Evolutionary conservation across 2,113 vertebrate species (phyloP).

Genomic region (Lampris megalopsis): DNA sequence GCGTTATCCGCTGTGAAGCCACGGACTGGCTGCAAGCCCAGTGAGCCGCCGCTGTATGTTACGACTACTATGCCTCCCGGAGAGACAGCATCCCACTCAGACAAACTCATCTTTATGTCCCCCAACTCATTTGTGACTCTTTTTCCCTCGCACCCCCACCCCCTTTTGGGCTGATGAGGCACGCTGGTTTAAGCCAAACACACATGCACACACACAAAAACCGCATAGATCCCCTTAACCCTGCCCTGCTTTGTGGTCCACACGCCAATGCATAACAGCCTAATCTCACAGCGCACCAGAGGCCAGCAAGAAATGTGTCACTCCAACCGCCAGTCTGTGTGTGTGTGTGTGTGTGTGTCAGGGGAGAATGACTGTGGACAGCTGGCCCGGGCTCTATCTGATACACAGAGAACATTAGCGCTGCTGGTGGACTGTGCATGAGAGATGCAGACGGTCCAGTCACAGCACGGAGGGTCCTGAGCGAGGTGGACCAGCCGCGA

Average conservation of each 20-base stretch:
- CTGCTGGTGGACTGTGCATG: conserved; percentile 49
- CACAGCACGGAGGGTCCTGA: conserved; percentile 60
- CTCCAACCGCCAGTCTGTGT: conserved; percentile 38
- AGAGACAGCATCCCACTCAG: conserved; percentile 26
- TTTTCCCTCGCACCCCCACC: conserved; percentile 15
- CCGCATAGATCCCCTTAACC: conserved; percentile 61
- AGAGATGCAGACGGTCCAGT: conserved; percentile 50
- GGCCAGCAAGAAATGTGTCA: conserved; percentile 73
- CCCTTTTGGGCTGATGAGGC: conserved; percentile 39
- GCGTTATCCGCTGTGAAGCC: background rate
- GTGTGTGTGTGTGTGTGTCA: conserved; percentile 62
- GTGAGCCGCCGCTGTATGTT: background rate
- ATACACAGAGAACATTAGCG: conserved; percentile 76
- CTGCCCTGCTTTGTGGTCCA: conserved; percentile 70
- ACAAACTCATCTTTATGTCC: conserved; percentile 32
- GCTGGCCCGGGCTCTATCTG: conserved; percentile 76
- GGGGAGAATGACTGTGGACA: conserved; percentile 76
- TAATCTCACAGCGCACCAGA: conserved; percentile 70
- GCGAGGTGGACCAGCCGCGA: conserved; percentile 61
- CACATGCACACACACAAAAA: conserved; percentile 45
- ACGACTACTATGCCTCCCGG: background rate
- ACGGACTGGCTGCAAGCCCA: conserved; percentile 9
- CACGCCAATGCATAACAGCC: conserved; percentile 72
- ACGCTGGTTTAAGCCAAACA: conserved; percentile 51
- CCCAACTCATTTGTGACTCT: conserved; percentile 1